Percentiles rank a stretch among this genome's conserved stretches.
Evolutionary conservation across 2,888 invertebrate species (phyloP).

Genomic region (Candidula unifasciata): DNA sequence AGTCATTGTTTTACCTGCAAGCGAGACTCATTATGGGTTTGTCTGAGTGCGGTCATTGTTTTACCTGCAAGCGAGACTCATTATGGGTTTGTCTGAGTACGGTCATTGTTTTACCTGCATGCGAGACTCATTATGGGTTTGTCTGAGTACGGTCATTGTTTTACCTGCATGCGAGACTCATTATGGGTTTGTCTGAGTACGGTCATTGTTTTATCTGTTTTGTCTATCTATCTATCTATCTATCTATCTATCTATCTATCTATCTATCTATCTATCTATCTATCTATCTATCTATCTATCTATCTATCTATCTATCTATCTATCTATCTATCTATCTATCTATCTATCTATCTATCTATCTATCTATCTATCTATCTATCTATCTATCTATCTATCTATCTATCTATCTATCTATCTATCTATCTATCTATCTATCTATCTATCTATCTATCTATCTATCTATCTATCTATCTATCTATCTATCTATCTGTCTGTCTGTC

Average conservation of each 20-base stretch:
- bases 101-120: no score
- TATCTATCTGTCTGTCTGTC: no score
- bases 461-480: slow-evolving; percentile 25
- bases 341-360: neutral
- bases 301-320: neutral
- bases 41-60: no score
- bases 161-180: no score
- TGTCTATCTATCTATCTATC: neutral
- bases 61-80: no score
- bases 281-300: neutral
- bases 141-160: no score
- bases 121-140: no score
- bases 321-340: neutral
- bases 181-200: neutral
- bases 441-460: neutral
- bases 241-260: neutral
- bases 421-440: neutral
- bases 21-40: no score
- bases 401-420: neutral
- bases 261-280: neutral
- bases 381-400: neutral
- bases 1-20: no score
- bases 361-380: neutral
- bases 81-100: no score
- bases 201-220: neutral